These are phyloP conservation scores for Samia ricini DNA, from an alignment of 1,140 invertebrate genomes.

Conservation along the genomic window DNA sequence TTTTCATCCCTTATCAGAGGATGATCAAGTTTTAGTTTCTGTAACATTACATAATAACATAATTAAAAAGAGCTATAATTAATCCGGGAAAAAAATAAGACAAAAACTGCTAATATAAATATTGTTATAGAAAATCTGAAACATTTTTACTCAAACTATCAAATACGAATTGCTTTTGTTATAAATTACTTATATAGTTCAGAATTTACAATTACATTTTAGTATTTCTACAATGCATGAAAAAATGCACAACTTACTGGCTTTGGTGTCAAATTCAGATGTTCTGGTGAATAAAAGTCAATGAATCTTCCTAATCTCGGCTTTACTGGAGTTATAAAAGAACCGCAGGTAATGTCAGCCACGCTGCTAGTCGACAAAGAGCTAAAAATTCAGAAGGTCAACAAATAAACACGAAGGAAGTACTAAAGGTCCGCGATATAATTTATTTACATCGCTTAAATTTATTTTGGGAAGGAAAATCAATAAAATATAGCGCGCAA, in stretches of 20 bases:
- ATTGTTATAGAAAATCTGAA: too few species aligned
- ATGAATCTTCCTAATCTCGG: constrained; percentile 58
- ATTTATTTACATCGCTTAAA: constrained; percentile 73
- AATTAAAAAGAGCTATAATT: not conserved
- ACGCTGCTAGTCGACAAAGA: not conserved
- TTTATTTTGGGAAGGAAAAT: constrained; percentile 72
- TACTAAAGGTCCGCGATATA: constrained; percentile 50
- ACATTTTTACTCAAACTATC: too few species aligned
- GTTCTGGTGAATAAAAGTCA: constrained; percentile 66
- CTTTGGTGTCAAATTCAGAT: constrained; percentile 67
- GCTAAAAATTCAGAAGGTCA: not conserved
- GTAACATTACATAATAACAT: constrained; percentile 19
- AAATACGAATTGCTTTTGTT: too few species aligned
- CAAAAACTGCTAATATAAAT: too few species aligned
- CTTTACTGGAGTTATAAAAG: constrained; percentile 50
- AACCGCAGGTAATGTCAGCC: constrained; percentile 16
- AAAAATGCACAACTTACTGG: constrained; percentile 43
- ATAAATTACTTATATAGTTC: too few species aligned
- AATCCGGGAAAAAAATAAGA: too few species aligned
- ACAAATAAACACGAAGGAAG: constrained; percentile 29
- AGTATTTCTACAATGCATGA: not conserved
- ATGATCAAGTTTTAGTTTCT: constrained; percentile 42
- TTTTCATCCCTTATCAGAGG: constrained; percentile 48
- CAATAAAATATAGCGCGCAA: constrained; percentile 70
- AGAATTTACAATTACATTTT: too few species aligned